Evolutionary conservation across 2,797 vertebrate genomes (phyloP), one percentile per base, ranked within the genome.

Genomic region (Eulemur coronatus): DNA sequence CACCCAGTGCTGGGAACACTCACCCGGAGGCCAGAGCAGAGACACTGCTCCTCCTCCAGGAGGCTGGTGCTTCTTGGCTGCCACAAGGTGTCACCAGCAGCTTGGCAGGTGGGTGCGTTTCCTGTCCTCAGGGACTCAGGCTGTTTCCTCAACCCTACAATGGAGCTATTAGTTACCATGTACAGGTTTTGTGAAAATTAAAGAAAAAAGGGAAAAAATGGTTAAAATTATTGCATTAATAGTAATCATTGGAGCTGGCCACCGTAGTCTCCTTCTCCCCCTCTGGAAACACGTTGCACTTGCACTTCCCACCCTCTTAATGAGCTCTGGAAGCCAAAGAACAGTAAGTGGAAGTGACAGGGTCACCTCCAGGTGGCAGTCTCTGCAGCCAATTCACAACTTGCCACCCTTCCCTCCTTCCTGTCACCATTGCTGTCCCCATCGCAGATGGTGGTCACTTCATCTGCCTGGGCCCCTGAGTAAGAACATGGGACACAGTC

Each of bases 41-140:
- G 41, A 67, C 14, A 4, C 41, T 35, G 10, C 6, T 4, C 41
- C 50, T 12, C 0, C 33, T 17, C 17, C 0, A 5, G 50, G 2
- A 61, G 1, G 17, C 38, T 38, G 46, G n/a, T 61, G 35, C 35
- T 80, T 63, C 70, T 69, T 33, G 30, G 35, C 41, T 28, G 59
- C n/a, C 57, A n/a, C 78, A 30, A 87, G 80, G 52, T 78, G 46
- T 84, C 75, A 91, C 86, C 89, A 57, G 33, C 4, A 33, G 59
- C 67, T 69, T 52, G n/a, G 67, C 85, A 28, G 22, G 61, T 61
- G 48, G 72, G 63, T 38, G 82, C 43, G 5, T 69, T 81, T 93
- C 28, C 22, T 76, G 89, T 75, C 30, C 63, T 15, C 26, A 22
- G 59, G 28, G 59, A 38, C 55, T 52, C 85, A 41, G 35, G 55